Evolutionary conservation across 2,113 vertebrate species (phyloP), one percentile per base, ranked within the genome.

Genomic region (Urocynchramus pylzowi): DNA sequence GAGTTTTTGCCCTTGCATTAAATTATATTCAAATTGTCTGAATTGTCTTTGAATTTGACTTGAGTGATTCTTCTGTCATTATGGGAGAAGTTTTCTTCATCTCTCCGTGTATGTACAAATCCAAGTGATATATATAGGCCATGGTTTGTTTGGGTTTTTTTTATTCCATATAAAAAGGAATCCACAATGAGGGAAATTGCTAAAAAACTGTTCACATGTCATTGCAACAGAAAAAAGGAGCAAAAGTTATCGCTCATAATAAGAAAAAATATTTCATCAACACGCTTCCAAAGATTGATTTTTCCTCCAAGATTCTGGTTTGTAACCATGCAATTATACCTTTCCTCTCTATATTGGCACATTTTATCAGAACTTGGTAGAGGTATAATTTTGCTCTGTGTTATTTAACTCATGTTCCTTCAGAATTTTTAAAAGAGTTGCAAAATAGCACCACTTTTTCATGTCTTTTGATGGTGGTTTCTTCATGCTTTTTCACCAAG

Each of bases 261-360:
- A 31, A 57, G 3, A 80, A 45, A 45, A 0, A 27, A 26, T 12
- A 60, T 39, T 60, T 69, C 14, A 42, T 80, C 4, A 86, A 45
- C 13, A 35, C 5, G 1, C 2, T 79, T 88, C 28, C 17, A 26
- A 30, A 41, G 73, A 53, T 9, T 53, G 1, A 50, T 20, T 41
- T 35, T 35, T 23, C 16, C 30, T 18, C 2, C 5, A 60, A 27
- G 15, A 49, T 75, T 44, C 22, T 69, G 21, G 16, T 73, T 81
- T 74, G 8, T 44, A 69, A 13, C 4, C 7, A 52, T 21, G 8
- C 49, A 4, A 1, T 4, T 47, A 3, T 15, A 39, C 3, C 11
- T 49, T 71, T 64, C 16, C 15, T 79, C 12, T 73, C 11, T 65
- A 3, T 49, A 33, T 15, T 13, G 3, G 5, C 7, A 9, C 9